phyloP scores from a whole-genome alignment of 2,113 vertebrate species.

The Scortum barcoo region DNA sequence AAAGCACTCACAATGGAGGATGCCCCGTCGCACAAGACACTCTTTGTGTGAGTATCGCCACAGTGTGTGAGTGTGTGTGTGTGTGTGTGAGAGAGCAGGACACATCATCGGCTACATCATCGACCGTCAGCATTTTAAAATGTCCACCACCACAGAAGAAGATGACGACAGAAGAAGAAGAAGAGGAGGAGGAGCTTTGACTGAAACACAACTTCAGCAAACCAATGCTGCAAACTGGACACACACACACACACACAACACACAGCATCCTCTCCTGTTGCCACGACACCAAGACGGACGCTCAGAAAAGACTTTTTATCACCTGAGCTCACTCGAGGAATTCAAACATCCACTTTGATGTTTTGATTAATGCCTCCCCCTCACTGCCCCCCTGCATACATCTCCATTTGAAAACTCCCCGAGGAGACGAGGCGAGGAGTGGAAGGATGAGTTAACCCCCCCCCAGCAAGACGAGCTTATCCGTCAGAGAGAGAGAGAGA shows the following conservation, averaged over 20 bases:
- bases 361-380: constrained; percentile 22
- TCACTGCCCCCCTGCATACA: neutral
- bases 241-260: constrained; percentile 2
- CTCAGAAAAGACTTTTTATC: neutral
- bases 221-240: neutral
- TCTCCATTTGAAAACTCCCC: constrained; percentile 18
- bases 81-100: neutral
- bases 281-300: neutral
- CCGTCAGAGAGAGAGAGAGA: constrained; percentile 60
- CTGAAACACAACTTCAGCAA: neutral
- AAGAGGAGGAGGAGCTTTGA: neutral
- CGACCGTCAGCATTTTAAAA: constrained; percentile 49
- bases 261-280: constrained; percentile 16
- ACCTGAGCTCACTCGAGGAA: neutral
- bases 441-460: constrained; percentile 33
- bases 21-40: constrained; percentile 48
- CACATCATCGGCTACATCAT: constrained; percentile 54
- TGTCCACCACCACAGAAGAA: constrained; percentile 25
- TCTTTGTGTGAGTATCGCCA: constrained; percentile 46
- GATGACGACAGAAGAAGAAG: constrained; percentile 13
- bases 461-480: constrained; percentile 32
- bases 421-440: constrained; percentile 3
- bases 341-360: constrained; percentile 20
- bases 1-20: constrained; percentile 52
- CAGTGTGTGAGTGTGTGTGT: constrained; percentile 12